Evolutionary conservation across 2,113 vertebrate genomes (phyloP).

Genomic region (Lagopus muta): DNA sequence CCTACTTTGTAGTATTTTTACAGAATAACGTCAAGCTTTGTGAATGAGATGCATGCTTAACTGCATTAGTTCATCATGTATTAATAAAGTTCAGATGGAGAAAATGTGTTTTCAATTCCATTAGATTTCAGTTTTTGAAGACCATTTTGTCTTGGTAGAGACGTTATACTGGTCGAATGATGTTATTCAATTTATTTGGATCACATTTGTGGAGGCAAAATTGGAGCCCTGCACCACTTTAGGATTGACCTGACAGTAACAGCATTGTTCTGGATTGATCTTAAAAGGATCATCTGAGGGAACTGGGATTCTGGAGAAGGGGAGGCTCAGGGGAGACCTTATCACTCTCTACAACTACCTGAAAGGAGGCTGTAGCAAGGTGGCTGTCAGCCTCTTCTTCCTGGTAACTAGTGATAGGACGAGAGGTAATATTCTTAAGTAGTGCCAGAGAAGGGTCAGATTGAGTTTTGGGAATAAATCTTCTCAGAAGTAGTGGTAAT

Average conservation of each 20-base stretch:
- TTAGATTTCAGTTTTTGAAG: background rate
- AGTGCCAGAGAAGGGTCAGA: background rate
- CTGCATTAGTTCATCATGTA: background rate
- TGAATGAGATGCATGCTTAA: background rate
- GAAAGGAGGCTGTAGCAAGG: background rate
- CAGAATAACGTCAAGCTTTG: background rate
- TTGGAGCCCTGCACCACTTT: background rate
- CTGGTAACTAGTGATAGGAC: background rate
- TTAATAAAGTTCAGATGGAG: background rate
- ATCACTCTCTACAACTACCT: background rate
- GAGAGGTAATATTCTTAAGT: no score
- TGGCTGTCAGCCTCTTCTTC: background rate
- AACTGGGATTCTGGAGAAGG: background rate
- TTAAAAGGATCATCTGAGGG: background rate
- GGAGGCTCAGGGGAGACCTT: no score
- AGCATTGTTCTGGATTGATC: background rate
- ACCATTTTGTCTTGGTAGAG: background rate
- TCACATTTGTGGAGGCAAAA: constrained; percentile 35
- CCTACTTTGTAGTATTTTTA: background rate
- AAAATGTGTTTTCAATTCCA: background rate
- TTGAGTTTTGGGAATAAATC: background rate
- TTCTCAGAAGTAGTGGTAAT: background rate
- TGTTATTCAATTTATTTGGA: background rate
- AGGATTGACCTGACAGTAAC: constrained; percentile 4
- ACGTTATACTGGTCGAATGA: background rate